Conservation (phyloP, 2,888 invertebrate species). For the Xylota segnis region DNA sequence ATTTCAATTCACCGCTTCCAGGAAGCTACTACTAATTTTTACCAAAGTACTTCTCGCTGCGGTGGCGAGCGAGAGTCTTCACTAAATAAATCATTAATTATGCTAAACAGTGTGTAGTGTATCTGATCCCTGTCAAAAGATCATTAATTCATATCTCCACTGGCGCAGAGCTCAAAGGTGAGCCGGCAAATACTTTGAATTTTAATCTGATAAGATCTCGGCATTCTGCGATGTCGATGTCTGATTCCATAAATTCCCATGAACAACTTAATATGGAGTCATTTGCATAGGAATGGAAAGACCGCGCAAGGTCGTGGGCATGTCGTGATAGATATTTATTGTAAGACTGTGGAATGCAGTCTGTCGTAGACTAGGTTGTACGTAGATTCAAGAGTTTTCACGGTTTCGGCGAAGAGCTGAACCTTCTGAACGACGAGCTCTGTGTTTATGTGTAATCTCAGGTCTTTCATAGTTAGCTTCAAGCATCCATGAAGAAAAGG, state of each 20-base stretch:
- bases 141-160: constrained; percentile 52
- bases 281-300: constrained; percentile 55
- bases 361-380: too few species aligned
- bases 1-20: constrained; percentile 36
- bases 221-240: constrained; percentile 24
- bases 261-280: constrained; percentile 59
- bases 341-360: background rate
- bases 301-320: constrained; percentile 28
- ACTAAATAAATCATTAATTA: constrained; percentile 52
- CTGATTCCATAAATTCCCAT: constrained; percentile 42
- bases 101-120: constrained; percentile 12
- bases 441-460: too few species aligned
- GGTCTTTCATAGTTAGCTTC: too few species aligned
- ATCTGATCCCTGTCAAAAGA: constrained; percentile 16
- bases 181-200: constrained; percentile 58
- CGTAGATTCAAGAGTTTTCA: too few species aligned
- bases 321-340: constrained; percentile 3
- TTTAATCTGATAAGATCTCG: constrained; percentile 40
- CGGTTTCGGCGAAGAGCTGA: too few species aligned
- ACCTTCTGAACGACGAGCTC: too few species aligned
- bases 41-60: constrained; percentile 18
- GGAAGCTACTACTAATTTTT: constrained; percentile 42
- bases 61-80: constrained; percentile 13
- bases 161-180: constrained; percentile 16
- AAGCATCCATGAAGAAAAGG: too few species aligned